Percentiles rank a stretch among this genome's conserved stretches.
phyloP scores from a whole-genome alignment of 2,113 vertebrate genomes.

The Noturus placidus region DNA sequence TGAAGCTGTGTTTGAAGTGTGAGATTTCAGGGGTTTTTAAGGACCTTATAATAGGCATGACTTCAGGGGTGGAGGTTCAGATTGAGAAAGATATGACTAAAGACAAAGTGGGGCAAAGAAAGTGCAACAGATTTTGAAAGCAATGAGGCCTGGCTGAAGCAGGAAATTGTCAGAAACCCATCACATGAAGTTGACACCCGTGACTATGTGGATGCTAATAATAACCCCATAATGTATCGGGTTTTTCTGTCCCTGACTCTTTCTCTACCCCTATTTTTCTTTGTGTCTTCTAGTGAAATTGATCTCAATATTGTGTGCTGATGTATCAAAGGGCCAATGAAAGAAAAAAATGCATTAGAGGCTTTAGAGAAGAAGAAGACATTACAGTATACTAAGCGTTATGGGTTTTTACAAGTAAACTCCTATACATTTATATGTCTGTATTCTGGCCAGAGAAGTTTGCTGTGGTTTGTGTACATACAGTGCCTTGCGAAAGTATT shows the following conservation, averaged over 20 bases:
- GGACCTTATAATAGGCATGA: not conserved
- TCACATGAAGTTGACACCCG: constrained; percentile 59
- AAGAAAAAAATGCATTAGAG: not conserved
- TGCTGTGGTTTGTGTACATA: not conserved
- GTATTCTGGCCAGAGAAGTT: not conserved
- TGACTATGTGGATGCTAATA: constrained; percentile 56
- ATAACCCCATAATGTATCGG: constrained; percentile 54
- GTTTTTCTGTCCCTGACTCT: constrained; percentile 31
- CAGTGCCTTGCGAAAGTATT: too few species aligned
- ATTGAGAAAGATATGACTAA: constrained; percentile 4
- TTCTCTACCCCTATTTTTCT: not conserved
- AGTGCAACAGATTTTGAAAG: constrained; percentile 9
- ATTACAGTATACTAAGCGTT: not conserved
- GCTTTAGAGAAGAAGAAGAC: not conserved
- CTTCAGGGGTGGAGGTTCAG: not conserved
- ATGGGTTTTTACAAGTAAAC: not conserved
- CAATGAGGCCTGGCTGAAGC: constrained; percentile 23
- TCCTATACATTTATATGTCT: not conserved
- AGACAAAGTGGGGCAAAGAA: not conserved
- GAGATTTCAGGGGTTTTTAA: not conserved
- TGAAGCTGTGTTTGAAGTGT: not conserved
- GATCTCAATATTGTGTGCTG: constrained; percentile 4
- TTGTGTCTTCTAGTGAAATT: not conserved
- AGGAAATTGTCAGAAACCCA: constrained; percentile 54
- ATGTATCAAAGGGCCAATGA: not conserved